phyloP scores from a whole-genome alignment of 2,113 vertebrate species.

The Anguilla rostrata region DNA sequence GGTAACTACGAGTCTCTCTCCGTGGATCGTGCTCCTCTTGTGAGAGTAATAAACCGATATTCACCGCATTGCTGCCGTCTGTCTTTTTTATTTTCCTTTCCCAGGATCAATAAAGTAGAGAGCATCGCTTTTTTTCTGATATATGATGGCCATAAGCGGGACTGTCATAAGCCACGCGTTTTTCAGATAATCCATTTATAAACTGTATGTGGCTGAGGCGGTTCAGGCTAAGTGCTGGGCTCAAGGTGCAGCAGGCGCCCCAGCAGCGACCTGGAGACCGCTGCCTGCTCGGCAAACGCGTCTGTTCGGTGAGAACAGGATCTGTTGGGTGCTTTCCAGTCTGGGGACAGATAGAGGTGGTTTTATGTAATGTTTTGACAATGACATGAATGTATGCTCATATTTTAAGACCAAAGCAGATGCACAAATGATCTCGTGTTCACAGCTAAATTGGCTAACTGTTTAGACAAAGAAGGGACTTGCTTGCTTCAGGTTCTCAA shows the following conservation, averaged over 20 bases:
- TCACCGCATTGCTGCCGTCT: background rate
- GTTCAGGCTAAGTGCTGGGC: background rate
- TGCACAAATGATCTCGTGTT: background rate
- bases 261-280: background rate
- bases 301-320: no score
- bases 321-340: no score
- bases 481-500: background rate
- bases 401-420: no score
- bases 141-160: background rate
- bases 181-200: background rate
- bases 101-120: background rate
- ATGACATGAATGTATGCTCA: no score
- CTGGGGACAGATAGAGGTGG: no score
- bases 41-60: conserved; percentile 6
- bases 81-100: background rate
- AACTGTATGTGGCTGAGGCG: background rate
- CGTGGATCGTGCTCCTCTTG: background rate
- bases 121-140: background rate
- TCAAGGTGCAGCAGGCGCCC: background rate
- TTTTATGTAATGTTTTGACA: no score
- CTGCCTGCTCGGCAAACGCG: no score
- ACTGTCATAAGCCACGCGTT: background rate
- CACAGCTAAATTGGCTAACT: background rate
- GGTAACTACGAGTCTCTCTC: background rate
- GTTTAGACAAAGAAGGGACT: background rate